Evolutionary conservation across 2,888 invertebrate species (phyloP).

Genomic region (Drosophila siamana): DNA sequence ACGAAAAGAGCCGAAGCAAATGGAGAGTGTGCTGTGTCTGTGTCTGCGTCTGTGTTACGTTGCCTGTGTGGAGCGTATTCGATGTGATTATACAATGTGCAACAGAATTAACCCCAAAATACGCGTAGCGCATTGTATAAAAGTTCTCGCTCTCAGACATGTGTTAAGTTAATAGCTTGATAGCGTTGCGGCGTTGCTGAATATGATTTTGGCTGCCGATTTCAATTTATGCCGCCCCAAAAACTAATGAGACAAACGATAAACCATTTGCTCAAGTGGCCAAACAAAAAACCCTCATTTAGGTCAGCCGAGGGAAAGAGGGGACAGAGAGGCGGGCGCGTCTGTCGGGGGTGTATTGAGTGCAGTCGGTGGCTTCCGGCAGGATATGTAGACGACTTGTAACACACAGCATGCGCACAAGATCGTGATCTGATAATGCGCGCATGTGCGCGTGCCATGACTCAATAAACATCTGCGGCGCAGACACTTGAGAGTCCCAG

Average conservation of each 20-base stretch:
- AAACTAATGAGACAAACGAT: constrained; percentile 43
- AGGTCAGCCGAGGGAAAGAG: neutral
- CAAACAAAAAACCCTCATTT: constrained; percentile 12
- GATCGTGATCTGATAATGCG: constrained; percentile 49
- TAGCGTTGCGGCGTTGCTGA: neutral
- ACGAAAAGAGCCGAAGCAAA: constrained; percentile 50
- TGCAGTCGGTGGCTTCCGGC: constrained; percentile 49
- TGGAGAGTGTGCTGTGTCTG: too few species aligned
- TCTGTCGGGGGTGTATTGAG: constrained; percentile 37
- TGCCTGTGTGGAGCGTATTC: constrained; percentile 41
- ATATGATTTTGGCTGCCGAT: constrained; percentile 2
- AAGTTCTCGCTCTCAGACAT: constrained; percentile 22
- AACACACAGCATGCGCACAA: constrained; percentile 1
- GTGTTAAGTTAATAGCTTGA: neutral
- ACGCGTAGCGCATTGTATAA: neutral
- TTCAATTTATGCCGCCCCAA: constrained; percentile 27
- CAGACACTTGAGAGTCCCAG: constrained; percentile 23
- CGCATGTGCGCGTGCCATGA: constrained; percentile 75
- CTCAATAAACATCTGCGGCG: constrained; percentile 54
- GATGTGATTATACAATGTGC: constrained; percentile 75
- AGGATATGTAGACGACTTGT: constrained; percentile 48
- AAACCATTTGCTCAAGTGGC: constrained; percentile 53
- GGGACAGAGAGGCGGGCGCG: neutral
- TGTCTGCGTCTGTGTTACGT: constrained; percentile 16
- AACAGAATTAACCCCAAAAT: constrained; percentile 68